These are phyloP conservation scores for Petrocephalus microphthalmus DNA, from an alignment of 2,113 vertebrate genomes.

Conservation along the genomic window DNA sequence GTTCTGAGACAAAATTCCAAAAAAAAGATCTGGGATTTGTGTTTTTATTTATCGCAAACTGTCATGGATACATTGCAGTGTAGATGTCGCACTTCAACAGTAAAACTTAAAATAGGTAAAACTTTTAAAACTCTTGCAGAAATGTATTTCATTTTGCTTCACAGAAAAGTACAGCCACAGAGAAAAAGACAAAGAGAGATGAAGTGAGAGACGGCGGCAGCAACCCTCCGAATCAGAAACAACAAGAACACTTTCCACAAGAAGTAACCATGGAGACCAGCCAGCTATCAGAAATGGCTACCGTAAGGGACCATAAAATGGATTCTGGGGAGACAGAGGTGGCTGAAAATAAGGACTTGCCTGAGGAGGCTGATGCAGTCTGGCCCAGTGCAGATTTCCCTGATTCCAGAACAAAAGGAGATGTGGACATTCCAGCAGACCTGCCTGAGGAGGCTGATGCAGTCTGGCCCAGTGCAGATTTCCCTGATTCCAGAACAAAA, in stretches of 20 bases:
- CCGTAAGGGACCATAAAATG: constrained; percentile 46
- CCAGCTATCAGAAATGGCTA: constrained; percentile 50
- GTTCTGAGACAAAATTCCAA: neutral
- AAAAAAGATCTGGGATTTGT: neutral
- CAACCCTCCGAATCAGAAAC: constrained; percentile 48
- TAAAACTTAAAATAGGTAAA: neutral
- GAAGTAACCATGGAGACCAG: constrained; percentile 65
- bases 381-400: constrained; percentile 31
- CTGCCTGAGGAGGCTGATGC: constrained; percentile 37
- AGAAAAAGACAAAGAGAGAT: constrained; percentile 48
- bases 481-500: constrained; percentile 32
- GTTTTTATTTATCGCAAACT: neutral
- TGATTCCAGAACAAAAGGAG: constrained; percentile 28
- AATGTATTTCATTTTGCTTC: neutral
- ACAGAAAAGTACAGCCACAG: constrained; percentile 48
- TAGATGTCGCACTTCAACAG: neutral
- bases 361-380: constrained; percentile 37
- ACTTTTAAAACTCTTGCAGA: neutral
- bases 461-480: constrained; percentile 31
- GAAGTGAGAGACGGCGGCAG: constrained; percentile 51
- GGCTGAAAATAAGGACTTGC: constrained; percentile 40
- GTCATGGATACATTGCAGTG: neutral
- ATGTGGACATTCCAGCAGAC: constrained; percentile 28
- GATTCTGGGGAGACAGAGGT: constrained; percentile 44
- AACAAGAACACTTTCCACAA: constrained; percentile 36